Percentiles rank a stretch among this genome's conserved stretches.
phyloP scores from a whole-genome alignment of 2,888 invertebrate species.

The Zeuzera pyrina region DNA sequence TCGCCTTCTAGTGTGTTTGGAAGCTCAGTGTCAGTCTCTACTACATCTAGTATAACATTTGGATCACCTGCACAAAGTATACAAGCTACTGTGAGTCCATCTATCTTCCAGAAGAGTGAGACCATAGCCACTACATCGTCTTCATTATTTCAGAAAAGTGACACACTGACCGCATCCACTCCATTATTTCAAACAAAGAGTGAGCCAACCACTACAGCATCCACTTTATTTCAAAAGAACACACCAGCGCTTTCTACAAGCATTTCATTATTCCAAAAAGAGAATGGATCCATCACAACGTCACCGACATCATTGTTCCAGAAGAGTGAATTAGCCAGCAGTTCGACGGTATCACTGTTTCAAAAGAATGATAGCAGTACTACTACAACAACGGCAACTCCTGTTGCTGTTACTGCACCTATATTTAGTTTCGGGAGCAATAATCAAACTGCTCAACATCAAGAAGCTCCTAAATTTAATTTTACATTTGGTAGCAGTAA shows the following conservation, averaged over 20 bases:
- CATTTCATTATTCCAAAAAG: not conserved
- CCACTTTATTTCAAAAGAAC: too few species aligned
- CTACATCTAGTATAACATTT: slow-evolving; percentile 11
- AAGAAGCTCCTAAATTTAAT: slow-evolving; percentile 39
- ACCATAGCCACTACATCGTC: slow-evolving; percentile 20
- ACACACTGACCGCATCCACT: slow-evolving; percentile 5
- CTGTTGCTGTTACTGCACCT: slow-evolving; percentile 19
- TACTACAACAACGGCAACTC: slow-evolving; percentile 4
- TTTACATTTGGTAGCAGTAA: slow-evolving; percentile 36
- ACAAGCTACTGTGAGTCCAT: too few species aligned
- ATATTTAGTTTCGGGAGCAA: slow-evolving; percentile 40
- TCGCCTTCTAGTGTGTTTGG: slow-evolving; percentile 21
- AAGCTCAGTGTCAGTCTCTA: slow-evolving; percentile 15
- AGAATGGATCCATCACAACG: not conserved
- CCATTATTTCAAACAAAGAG: not conserved
- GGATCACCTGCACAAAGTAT: too few species aligned
- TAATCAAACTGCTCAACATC: slow-evolving; percentile 15
- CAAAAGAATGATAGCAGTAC: slow-evolving; percentile 5
- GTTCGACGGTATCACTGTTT: slow-evolving; percentile 8
- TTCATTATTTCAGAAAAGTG: slow-evolving; percentile 11
- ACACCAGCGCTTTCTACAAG: slow-evolving; percentile 5
- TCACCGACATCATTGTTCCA: slow-evolving; percentile 15
- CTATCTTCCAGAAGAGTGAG: too few species aligned
- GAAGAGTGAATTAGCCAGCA: slow-evolving; percentile 13
- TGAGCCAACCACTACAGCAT: not conserved